Evolutionary conservation across 2,888 invertebrate genomes (phyloP), one percentile per base, ranked within the genome.

Genomic region (Nomada hirtipes): DNA sequence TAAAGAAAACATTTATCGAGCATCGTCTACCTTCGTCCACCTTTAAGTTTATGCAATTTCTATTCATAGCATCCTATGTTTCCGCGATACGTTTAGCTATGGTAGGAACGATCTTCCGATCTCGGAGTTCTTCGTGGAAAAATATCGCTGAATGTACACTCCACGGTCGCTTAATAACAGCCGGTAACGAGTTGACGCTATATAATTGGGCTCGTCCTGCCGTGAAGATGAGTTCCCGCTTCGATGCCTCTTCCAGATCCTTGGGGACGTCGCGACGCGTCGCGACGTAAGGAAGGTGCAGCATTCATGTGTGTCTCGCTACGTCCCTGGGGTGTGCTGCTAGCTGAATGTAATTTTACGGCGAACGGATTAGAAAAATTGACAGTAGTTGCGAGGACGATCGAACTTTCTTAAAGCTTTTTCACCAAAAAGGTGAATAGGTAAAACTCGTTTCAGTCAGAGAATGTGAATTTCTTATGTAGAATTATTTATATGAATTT

Each of bases 341-440:
- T 13, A 52, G 65, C 77, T 79, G 81, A 86, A 86, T 83, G 84
- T 84, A 88, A 88, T 90, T 90, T 90, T 87, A 84, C 86, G 89
- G 84, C 86, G 85, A 87, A 86, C 85, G 85, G 84, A 76, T 87
- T 83, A 87, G 86, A 90, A 88, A 90, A 88, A 90, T 88, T 88
- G 86, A 76, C 87, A 82, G 29, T 18, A 67, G 42, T 44, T 26
- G 7, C 47, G 11, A 20, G 13, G 50, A 4, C 50, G 29, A 76
- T 72, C 53, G 44, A 55, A 20, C 59, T 73, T 59, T 64, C 42
- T n/a, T 42, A 3, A 23, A 29, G 36, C 23, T 44, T 57, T 10
- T 7, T 26, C 20, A 20, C 20, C 20, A 20, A 20, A 20, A 20
- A 20, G 20, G 20, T 20, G 52, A 23, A 26, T 44, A 44, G 29